Conservation (phyloP, 2,888 invertebrate species). For the Ennomos quercinarius region DNA sequence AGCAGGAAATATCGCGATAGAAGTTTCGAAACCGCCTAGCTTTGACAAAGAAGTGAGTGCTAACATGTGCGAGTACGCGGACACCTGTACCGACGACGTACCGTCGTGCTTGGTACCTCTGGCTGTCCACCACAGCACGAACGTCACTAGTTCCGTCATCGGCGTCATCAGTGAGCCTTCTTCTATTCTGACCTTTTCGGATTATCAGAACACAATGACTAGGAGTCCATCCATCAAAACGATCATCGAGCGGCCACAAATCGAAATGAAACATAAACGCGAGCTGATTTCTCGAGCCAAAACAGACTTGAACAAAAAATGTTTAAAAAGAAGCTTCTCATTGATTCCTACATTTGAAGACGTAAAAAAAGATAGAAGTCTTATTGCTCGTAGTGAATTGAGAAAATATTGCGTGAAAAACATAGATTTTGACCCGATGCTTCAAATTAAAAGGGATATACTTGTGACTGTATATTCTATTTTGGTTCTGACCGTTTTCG, state of each 20-base stretch:
- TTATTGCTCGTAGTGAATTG: conserved; percentile 29
- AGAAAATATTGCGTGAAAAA: conserved; percentile 31
- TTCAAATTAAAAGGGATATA: conserved; percentile 74
- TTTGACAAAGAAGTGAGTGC: conserved; percentile 66
- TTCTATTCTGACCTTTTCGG: conserved; percentile 50
- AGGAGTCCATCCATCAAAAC: conserved; percentile 17
- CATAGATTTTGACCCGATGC: conserved; percentile 54
- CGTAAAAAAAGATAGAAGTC: conserved; percentile 24
- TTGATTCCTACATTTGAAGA: conserved; percentile 26
- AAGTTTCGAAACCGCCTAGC: conserved; percentile 34
- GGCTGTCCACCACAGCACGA: conserved; percentile 48
- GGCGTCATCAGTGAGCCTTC: conserved; percentile 55
- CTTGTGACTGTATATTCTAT: conserved; percentile 76
- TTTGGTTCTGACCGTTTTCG: conserved; percentile 74
- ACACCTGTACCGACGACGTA: conserved; percentile 59
- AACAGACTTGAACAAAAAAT: conserved; percentile 30
- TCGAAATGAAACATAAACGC: conserved; percentile 24
- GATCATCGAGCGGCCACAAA: conserved; percentile 44
- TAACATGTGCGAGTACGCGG: conserved; percentile 46
- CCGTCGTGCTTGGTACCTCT: conserved; percentile 55
- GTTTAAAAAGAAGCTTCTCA: conserved; percentile 23
- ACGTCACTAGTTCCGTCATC: conserved; percentile 52
- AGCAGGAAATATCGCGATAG: conserved; percentile 7
- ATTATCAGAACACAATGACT: conserved; percentile 46
- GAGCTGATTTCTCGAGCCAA: conserved; percentile 27